phyloP scores from a whole-genome alignment of 2,113 vertebrate genomes.

The Xyliphius kryptos region DNA sequence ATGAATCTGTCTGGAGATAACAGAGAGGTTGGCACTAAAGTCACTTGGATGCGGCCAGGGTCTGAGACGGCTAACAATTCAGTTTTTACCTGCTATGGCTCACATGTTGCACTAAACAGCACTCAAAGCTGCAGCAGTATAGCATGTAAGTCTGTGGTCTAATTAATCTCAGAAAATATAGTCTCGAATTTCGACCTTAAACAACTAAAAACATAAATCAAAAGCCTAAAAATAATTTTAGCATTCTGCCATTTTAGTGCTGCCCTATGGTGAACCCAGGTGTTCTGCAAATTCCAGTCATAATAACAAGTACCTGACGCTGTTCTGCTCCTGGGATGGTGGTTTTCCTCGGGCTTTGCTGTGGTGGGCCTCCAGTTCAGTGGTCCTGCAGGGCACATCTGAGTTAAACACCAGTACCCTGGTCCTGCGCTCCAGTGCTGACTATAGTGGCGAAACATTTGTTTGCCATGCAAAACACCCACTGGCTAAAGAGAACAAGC shows the following conservation, averaged over 20 bases:
- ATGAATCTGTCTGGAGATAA: conserved; percentile 32
- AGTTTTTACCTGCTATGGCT: conserved; percentile 68
- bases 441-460: conserved; percentile 64
- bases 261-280: conserved; percentile 60
- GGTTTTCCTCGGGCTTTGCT: conserved; percentile 66
- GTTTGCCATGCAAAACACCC: conserved; percentile 70
- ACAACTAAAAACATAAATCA: too few species aligned
- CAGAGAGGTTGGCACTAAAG: conserved; percentile 48
- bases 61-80: conserved; percentile 58
- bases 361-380: conserved; percentile 64
- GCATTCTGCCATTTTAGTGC: conserved; percentile 51
- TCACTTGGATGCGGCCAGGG: conserved; percentile 58
- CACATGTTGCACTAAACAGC: conserved; percentile 60
- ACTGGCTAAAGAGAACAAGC: conserved; percentile 48
- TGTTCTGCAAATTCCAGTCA: conserved; percentile 67
- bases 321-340: conserved; percentile 78
- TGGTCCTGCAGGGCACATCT: conserved; percentile 47
- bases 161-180: too few species aligned
- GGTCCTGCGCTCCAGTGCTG: conserved; percentile 58
- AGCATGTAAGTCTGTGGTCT: conserved; percentile 81
- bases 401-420: conserved; percentile 57
- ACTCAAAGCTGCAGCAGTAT: conserved; percentile 57
- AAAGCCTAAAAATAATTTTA: too few species aligned
- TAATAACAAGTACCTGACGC: conserved; percentile 64
- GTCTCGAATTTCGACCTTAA: too few species aligned